Base-by-base conservation (phyloP, 2,888 invertebrate species). In the Erebia palarica region DNA sequence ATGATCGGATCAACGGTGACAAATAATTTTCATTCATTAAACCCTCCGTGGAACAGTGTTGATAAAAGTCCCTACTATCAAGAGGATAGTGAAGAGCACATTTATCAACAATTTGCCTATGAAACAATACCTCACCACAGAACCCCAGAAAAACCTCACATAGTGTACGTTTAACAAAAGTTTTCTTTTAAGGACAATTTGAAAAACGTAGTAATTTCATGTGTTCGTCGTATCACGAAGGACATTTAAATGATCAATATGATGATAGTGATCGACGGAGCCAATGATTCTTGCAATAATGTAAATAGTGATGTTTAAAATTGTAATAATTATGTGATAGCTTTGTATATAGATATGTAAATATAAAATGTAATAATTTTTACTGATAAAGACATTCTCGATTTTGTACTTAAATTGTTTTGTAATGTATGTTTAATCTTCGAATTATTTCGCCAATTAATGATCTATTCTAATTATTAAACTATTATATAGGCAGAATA, bases 91-190 rank as follows among this genome's bases (percentile, higher is more conserved):
- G 92, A 93, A 73, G 94, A 94, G 73, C 93, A 92, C 76, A 94
- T 94, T 80, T 94, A 94, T 79, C 93, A 94, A 77, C 94, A 94
- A 78, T 94, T 94, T 74, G 92, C 92, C 3, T 94, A 94, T 77
- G 94, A 94, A 81, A 93, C 94, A 14, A 94, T 94, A 66, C 93
- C 94, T 74, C 92, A 90, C 73, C 94, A 94, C 80, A 87, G 92
- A 81, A 93, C 94, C 77, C 93, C 93, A 69, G 94, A 94, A 80
- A 93, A 94, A 85, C 94, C 94, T 73, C 94, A 94, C 86, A 94
- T 94, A 90, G 94, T 94, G 87, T 94, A 94, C 80, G 94, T 94
- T 81, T 94, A 94, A 93, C 93, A 91, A 83, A 91, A 88, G 85
- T 85, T 89, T 86, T 86, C 83, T 78, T 85, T 85, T 84, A 87